Percentiles rank a stretch among this genome's conserved stretches.
Evolutionary conservation across 2,888 invertebrate species (phyloP).

Genomic region (Allolobophora icterica): DNA sequence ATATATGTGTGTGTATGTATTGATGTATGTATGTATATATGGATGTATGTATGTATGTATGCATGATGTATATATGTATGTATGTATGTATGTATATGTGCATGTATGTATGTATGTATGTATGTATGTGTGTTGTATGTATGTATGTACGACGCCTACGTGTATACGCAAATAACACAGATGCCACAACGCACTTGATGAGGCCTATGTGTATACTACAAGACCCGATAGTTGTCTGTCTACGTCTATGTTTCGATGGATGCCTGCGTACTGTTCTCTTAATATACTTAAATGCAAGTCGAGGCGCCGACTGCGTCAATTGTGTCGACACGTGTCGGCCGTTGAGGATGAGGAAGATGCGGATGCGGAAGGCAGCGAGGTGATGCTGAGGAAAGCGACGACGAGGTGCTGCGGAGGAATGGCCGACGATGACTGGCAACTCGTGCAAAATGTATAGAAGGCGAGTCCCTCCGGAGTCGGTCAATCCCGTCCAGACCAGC

Average conservation of each 20-base stretch:
- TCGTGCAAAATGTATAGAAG: conserved; percentile 3
- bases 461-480: neutral
- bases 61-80: neutral
- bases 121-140: neutral
- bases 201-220: neutral
- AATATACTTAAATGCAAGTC: neutral
- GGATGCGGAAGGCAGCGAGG: neutral
- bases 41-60: neutral
- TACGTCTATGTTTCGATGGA: neutral
- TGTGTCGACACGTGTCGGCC: neutral
- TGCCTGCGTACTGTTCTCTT: neutral
- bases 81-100: conserved; percentile 17
- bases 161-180: neutral
- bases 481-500: neutral
- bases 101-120: neutral
- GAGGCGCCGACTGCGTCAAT: conserved; percentile 15
- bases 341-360: conserved; percentile 23
- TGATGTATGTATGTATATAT: neutral
- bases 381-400: neutral
- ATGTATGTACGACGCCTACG: neutral
- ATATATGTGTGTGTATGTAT: neutral
- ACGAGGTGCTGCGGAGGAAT: neutral
- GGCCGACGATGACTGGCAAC: neutral
- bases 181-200: neutral
- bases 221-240: neutral